A percentile compares a stretch with the other conserved stretches of the same genome.
Evolutionary conservation across 1,140 invertebrate species (phyloP).

Genomic region (Diabrotica undecimpunctata): DNA sequence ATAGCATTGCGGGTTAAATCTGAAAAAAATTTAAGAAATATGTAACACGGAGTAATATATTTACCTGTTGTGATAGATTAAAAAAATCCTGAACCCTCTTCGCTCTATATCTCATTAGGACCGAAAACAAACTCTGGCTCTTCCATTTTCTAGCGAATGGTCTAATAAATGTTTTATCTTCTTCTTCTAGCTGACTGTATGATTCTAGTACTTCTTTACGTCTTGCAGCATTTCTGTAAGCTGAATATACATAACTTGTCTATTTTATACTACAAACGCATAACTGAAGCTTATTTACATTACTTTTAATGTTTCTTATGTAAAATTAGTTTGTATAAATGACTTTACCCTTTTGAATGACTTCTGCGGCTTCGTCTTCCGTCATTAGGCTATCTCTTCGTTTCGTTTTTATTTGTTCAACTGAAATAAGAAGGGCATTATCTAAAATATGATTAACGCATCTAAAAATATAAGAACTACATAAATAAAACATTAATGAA

Average conservation of each 20-base stretch:
- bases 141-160: conserved; percentile 75
- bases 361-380: conserved; percentile 64
- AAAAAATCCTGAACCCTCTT: conserved; percentile 75
- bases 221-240: conserved; percentile 36
- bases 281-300: conserved; percentile 5
- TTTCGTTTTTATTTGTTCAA: conserved; percentile 23
- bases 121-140: conserved; percentile 74
- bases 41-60: neutral
- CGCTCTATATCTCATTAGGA: conserved; percentile 74
- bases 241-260: conserved; percentile 21
- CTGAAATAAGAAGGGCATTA: conserved; percentile 16
- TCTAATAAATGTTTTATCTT: conserved; percentile 67
- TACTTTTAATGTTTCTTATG: too few species aligned
- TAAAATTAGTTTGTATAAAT: neutral
- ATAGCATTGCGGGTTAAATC: too few species aligned
- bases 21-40: neutral
- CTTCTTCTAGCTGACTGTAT: conserved; percentile 62
- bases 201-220: conserved; percentile 14
- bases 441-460: neutral
- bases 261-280: conserved; percentile 11
- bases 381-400: conserved; percentile 29
- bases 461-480: too few species aligned
- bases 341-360: conserved; percentile 69
- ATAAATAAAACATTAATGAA: too few species aligned
- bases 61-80: conserved; percentile 78